phyloP scores from a whole-genome alignment of 2,113 vertebrate species.

The Isurus oxyrinchus region DNA sequence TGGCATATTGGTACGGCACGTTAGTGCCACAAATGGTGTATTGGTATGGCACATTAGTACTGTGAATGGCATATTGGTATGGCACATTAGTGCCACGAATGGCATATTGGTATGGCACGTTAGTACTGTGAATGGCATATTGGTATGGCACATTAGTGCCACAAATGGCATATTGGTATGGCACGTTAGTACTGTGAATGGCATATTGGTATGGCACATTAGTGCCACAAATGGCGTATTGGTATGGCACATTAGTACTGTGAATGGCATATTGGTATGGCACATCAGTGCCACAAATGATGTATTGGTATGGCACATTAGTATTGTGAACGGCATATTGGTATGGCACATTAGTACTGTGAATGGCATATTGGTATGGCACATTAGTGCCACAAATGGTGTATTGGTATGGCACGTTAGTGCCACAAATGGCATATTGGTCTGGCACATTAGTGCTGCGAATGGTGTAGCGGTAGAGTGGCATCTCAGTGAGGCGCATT shows the following conservation, averaged over 20 bases:
- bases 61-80: not conserved
- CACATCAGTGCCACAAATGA: too few relatives aligned
- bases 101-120: not conserved
- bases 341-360: not conserved
- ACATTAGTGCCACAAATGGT: fast-evolving
- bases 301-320: not conserved
- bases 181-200: not conserved
- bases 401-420: not conserved
- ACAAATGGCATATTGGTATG: not conserved
- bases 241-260: too few relatives aligned
- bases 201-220: not conserved
- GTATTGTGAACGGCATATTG: too few relatives aligned
- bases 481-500: not conserved
- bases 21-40: not conserved
- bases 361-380: not conserved
- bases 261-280: not conserved
- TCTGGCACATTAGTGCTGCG: not conserved
- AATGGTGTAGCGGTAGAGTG: not conserved
- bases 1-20: not conserved
- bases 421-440: not conserved
- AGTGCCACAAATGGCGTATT: not conserved
- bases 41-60: not conserved
- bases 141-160: not conserved
- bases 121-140: not conserved
- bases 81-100: too few relatives aligned